These are phyloP conservation scores for Acanthosepion esculentum DNA, from an alignment of 2,888 invertebrate species.

Conservation along the genomic window DNA sequence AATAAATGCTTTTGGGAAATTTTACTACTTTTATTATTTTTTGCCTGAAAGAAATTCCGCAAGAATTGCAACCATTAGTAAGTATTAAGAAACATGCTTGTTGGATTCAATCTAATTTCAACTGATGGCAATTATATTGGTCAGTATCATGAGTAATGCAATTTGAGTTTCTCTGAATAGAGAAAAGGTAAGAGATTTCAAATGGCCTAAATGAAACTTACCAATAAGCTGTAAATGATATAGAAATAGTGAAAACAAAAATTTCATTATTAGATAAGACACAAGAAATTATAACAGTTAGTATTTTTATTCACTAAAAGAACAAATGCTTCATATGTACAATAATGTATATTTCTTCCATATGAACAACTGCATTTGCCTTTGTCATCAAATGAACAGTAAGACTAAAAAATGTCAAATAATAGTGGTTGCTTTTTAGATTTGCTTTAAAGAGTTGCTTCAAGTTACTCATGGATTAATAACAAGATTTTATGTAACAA, in stretches of 20 bases:
- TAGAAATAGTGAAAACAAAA: not conserved
- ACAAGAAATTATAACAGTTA: not conserved
- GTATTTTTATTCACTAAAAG: not conserved
- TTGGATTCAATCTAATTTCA: not conserved
- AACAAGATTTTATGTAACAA: not conserved
- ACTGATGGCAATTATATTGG: not conserved
- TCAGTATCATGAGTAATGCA: not conserved
- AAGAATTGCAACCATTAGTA: not conserved
- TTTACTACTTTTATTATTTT: not conserved
- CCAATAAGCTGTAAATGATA: not conserved
- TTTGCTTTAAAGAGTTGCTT: not conserved
- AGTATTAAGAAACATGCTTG: not conserved
- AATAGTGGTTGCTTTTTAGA: not conserved
- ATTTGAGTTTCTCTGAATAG: not conserved
- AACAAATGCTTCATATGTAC: not conserved
- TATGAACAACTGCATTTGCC: not conserved
- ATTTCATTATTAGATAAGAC: conserved; percentile 33
- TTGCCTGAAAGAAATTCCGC: not conserved
- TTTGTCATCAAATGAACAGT: not conserved
- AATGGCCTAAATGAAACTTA: not conserved
- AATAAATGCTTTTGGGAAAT: not conserved
- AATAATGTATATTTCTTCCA: not conserved
- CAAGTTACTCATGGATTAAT: not conserved
- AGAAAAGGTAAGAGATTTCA: not conserved
- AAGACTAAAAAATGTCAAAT: not conserved